Evolutionary conservation across 2,797 vertebrate species (phyloP), one percentile per base, ranked within the genome.

Genomic region (Xenops minutus): DNA sequence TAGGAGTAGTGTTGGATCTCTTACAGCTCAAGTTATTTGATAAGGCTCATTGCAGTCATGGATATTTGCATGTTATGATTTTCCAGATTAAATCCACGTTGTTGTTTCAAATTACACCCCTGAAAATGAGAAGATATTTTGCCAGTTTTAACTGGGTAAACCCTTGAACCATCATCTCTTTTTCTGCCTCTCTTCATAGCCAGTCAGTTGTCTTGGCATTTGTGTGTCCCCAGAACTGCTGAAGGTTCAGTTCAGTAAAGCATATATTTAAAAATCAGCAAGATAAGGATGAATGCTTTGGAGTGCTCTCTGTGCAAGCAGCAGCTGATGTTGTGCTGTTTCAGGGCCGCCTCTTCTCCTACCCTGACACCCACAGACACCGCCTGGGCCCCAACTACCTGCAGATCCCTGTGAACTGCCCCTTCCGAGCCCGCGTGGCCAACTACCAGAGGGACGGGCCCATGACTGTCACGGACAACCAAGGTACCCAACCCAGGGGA

Each of bases 361-460:
- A 99, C 86, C 99, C 99, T 7, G 99, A 99, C 96, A 99, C 99
- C 8, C 99, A 99, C 39, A 98, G 99, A 32, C 99, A 99, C 97
- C 98, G 99, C 11, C 97, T 99, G 92, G 99, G 99, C 27, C 98
- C 99, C 43, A 99, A 99, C 97, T 99, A 99, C 79, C 98, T 99
- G 15, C 99, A 99, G 84, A 97, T 99, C 67, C 99, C 99, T 1
- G 99, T 99, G 63, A 99, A 99, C 97, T 99, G 99, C 94, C 99
- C 99, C 41, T 99, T 92, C 97, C 98, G 98, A 83, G 17, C 99
- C 86, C 98, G 98, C 2, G 98, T 99, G 90, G 96, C 98, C 92
- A 99, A 99, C 96, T 99, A 99, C 97, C 99, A 99, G 96, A 98
- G 99, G 10, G 99, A 99, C 3, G 99, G 99, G 13, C 98, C 98